These are phyloP conservation scores for Tetramorium bicarinatum DNA, from an alignment of 2,888 invertebrate species.

Conservation along the genomic window DNA sequence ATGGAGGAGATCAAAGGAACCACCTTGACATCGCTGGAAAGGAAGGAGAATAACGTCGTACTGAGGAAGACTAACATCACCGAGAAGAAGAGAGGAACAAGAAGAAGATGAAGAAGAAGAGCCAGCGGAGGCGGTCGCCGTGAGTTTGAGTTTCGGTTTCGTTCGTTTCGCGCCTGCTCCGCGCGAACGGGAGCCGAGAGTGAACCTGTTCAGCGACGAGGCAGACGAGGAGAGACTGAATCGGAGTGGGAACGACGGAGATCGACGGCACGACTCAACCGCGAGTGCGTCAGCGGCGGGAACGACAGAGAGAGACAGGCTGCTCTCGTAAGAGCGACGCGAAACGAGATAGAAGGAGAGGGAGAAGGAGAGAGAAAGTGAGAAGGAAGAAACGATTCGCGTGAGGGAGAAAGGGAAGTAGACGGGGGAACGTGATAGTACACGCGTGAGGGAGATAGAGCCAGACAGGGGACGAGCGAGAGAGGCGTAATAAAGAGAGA, in stretches of 20 bases:
- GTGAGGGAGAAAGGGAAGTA: slow-evolving; percentile 37
- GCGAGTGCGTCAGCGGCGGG: slow-evolving; percentile 47
- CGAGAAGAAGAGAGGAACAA: slow-evolving; percentile 17
- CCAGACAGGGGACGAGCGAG: slow-evolving; percentile 39
- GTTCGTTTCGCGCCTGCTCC: slow-evolving; percentile 78
- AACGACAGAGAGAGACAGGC: slow-evolving; percentile 28
- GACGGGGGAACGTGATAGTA: slow-evolving; percentile 31
- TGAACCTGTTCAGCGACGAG: slow-evolving; percentile 59
- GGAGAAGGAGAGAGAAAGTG: slow-evolving; percentile 48
- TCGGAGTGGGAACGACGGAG: slow-evolving; percentile 28
- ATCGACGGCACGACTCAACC: slow-evolving; percentile 34
- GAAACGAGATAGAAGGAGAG: slow-evolving; percentile 14
- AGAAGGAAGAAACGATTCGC: slow-evolving; percentile 21
- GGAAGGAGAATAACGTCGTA: slow-evolving; percentile 31
- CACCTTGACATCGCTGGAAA: slow-evolving; percentile 20
- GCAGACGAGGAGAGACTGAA: slow-evolving; percentile 32
- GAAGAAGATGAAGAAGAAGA: slow-evolving; percentile 56
- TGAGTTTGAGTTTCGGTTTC: slow-evolving; percentile 78
- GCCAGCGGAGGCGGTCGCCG: slow-evolving; percentile 62
- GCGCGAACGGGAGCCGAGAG: slow-evolving; percentile 70
- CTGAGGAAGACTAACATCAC: slow-evolving; percentile 37
- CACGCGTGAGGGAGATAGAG: slow-evolving; percentile 18
- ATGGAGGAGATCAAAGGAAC: slow-evolving; percentile 19
- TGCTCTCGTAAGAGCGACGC: background rate
- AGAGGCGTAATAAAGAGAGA: slow-evolving; percentile 39